Base-by-base conservation (phyloP, 2,113 vertebrate species). In the Coturnix japonica region DNA sequence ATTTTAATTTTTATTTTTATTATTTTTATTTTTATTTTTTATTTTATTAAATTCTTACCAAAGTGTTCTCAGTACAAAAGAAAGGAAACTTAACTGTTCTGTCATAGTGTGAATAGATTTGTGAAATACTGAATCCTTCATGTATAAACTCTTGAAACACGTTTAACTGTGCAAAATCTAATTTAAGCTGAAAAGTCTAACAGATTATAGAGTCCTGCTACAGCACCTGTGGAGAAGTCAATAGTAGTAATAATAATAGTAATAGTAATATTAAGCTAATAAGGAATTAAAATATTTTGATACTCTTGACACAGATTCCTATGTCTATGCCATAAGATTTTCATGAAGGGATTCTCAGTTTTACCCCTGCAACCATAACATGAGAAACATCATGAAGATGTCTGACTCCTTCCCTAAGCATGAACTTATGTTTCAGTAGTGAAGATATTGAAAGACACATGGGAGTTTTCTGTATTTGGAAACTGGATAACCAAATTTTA, bases 71-170 rank as follows among this genome's bases (percentile, higher is more conserved):
- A 63, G n/a, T 53, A 56, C 22, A 44, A 75, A 66, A 90, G 87
- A 49, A 88, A 20, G 33, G 11, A 77, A 41, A 59, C 19, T 82
- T 85, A 77, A 6, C 3, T 69, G 31, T 65, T 91, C 25, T 54
- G 80, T 76, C 44, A 70, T 23, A 70, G 85, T 28, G 3, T 63
- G 10, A 80, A 57, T 35, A 85, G 39, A 4, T 47, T 11, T 37
- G 3, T 54, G 25, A 54, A 46, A 60, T 30, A 41, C 7, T 71
- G 33, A 51, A 49, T 47, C 19, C 7, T 88, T 85, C 25, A 39
- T 0, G 1, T 9, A 4, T 6, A 2, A 76, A 49, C 17, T 11
- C 65, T 47, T 59, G 31, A 5, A 86, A 46, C 3, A 46, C 3
- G 12, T 4, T 73, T 9, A 59, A 65, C 25, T 46, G 7, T 66